A percentile compares a stretch with the other conserved stretches of the same genome.
These are phyloP conservation scores for Enchytraeus crypticus DNA, from an alignment of 2,888 invertebrate species.

Conservation along the genomic window DNA sequence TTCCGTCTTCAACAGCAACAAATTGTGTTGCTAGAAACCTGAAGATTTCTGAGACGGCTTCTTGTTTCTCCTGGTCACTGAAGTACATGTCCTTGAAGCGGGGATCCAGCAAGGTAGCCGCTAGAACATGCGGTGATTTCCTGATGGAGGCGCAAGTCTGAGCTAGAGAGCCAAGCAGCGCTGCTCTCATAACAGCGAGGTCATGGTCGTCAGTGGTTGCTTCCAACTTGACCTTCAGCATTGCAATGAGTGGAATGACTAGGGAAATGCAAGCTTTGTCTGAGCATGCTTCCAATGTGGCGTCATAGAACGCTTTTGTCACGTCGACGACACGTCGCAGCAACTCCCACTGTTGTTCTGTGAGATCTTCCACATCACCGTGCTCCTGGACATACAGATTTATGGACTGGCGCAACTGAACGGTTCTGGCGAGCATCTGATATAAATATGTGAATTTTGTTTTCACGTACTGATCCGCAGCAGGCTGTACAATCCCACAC, in stretches of 20 bases:
- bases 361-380: not conserved
- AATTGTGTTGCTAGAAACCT: not conserved
- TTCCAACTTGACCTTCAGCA: too few relatives aligned
- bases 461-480: not conserved
- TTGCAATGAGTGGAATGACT: too few relatives aligned
- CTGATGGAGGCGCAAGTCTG: not conserved
- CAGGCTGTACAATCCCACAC: not conserved
- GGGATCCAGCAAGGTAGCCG: not conserved
- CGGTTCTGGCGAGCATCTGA: not conserved
- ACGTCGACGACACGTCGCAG: not conserved
- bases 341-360: not conserved
- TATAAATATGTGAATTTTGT: not conserved
- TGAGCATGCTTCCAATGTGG: not conserved
- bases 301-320: not conserved
- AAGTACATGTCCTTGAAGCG: constrained; percentile 1
- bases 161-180: not conserved
- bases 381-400: not conserved
- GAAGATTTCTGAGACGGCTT: not conserved
- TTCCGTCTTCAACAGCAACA: too few relatives aligned
- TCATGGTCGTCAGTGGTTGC: not conserved
- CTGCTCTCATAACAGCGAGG: not conserved
- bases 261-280: not conserved
- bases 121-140: not conserved
- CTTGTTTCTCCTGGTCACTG: not conserved
- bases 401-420: not conserved